A percentile compares a stretch with the other conserved stretches of the same genome.
Evolutionary conservation across 1,140 invertebrate species (phyloP).

Genomic region (Diorhabda carinulata): DNA sequence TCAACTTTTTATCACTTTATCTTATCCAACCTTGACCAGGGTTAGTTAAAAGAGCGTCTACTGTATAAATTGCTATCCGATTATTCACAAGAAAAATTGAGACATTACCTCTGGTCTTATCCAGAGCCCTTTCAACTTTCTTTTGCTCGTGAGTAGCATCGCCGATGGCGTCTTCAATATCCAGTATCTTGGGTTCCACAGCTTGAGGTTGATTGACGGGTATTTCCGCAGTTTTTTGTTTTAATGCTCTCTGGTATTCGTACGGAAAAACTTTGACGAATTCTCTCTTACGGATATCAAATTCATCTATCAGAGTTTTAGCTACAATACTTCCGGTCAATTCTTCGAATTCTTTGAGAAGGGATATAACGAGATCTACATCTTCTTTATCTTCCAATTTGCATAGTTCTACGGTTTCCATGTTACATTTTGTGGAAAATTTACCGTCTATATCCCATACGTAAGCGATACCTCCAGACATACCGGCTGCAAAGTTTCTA

Average conservation of each 20-base stretch:
- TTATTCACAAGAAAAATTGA: conserved; percentile 54
- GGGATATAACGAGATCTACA: conserved; percentile 69
- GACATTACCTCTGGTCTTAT: conserved; percentile 86
- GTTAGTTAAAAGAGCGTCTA: too few species aligned
- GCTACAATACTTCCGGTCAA: conserved; percentile 90
- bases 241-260: conserved; percentile 90
- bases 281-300: conserved; percentile 72
- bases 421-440: conserved; percentile 84
- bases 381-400: conserved; percentile 78
- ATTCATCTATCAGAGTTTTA: conserved; percentile 71
- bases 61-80: too few species aligned
- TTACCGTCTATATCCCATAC: conserved; percentile 86
- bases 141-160: conserved; percentile 73
- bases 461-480: conserved; percentile 81
- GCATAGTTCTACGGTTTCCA: conserved; percentile 84
- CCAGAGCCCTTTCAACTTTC: conserved; percentile 74
- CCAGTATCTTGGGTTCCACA: conserved; percentile 57
- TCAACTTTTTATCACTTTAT: too few species aligned
- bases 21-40: too few species aligned
- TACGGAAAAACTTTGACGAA: conserved; percentile 98
- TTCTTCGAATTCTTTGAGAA: conserved; percentile 83
- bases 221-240: conserved; percentile 64
- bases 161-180: conserved; percentile 85
- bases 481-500: conserved; percentile 94
- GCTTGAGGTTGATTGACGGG: conserved; percentile 42